A percentile compares a stretch with the other conserved stretches of the same genome.
Conservation (phyloP, 2,113 vertebrate species). For the Silurus meridionalis region DNA sequence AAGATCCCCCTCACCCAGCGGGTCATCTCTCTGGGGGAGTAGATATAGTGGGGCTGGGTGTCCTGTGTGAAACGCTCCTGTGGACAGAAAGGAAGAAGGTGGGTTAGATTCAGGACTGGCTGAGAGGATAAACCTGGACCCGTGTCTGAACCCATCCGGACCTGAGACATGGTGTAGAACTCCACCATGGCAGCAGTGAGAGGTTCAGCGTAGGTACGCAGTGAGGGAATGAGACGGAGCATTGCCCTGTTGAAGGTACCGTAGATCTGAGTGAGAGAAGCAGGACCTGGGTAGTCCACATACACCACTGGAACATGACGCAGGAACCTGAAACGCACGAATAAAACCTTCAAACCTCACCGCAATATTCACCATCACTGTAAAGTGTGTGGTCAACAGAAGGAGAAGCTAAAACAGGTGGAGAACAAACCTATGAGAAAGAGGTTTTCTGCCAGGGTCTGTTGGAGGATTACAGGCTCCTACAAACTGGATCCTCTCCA, state of each 20-base stretch:
- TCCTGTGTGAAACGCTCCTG: constrained; percentile 98
- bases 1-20: constrained; percentile 97
- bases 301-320: constrained; percentile 97
- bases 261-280: constrained; percentile 97
- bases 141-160: neutral
- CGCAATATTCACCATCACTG: neutral
- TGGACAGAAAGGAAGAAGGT: neutral
- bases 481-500: constrained; percentile 98
- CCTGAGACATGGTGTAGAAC: constrained; percentile 99
- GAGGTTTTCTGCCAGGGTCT: constrained; percentile 95
- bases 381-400: neutral
- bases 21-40: constrained; percentile 98
- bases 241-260: constrained; percentile 98
- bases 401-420: neutral
- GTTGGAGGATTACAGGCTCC: constrained; percentile 98
- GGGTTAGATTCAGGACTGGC: neutral
- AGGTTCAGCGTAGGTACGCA: constrained; percentile 92
- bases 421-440: constrained; percentile 85
- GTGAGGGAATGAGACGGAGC: constrained; percentile 91
- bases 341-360: neutral
- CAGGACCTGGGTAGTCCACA: constrained; percentile 96
- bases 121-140: neutral
- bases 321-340: constrained; percentile 78
- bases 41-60: constrained; percentile 97
- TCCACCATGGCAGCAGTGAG: constrained; percentile 99